Evolutionary conservation across 2,888 invertebrate species (phyloP), one percentile per base, ranked within the genome.

Genomic region (Dorcus hopei): DNA sequence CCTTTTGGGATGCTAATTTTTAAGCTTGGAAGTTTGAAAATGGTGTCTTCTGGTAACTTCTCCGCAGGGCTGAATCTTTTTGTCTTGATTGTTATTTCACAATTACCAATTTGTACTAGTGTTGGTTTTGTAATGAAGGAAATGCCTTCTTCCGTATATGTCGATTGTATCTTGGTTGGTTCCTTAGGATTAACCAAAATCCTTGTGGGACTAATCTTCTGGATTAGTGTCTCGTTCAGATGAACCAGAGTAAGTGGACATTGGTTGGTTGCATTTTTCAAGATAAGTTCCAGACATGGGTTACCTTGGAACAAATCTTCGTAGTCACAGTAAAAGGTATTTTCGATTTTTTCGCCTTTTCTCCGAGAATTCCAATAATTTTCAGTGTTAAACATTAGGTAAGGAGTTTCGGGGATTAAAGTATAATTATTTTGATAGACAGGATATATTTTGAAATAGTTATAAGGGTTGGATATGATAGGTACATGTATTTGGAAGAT

Each of bases 401-500:
- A 57, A 1, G 14, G 1, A 14, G 14, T 14, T 52, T 57, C 48
- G 23, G 52, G 57, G 6, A 57, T 57, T n/a, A 57, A 19, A 3
- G 57, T 48, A 7, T 52, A 9, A 7, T 52, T 57, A 9, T 48
- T 52, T 47, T 40, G 52, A 40, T 43, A 57, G 5, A 51, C 47
- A 1, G 47, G 50, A 19, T 45, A 52, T 7, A 57, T 9, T 7
- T 52, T 19, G 47, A 57, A 40, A 38, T 52, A 51, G 9, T 57
- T 23, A 14, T 52, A 57, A 3, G 47, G 52, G 2, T 43, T 45
- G 23, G 57, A 52, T 16, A 47, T 6, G 9, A 57, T 52, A 3
- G 57, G 57, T 9, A 57, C 48, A 43, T 52, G 57, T 40, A 57
- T 52, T 52, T 52, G 52, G 48, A 52, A 57, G 14, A 57, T 6